Conservation (phyloP, 2,888 invertebrate genomes). For the Lottia scabra region DNA sequence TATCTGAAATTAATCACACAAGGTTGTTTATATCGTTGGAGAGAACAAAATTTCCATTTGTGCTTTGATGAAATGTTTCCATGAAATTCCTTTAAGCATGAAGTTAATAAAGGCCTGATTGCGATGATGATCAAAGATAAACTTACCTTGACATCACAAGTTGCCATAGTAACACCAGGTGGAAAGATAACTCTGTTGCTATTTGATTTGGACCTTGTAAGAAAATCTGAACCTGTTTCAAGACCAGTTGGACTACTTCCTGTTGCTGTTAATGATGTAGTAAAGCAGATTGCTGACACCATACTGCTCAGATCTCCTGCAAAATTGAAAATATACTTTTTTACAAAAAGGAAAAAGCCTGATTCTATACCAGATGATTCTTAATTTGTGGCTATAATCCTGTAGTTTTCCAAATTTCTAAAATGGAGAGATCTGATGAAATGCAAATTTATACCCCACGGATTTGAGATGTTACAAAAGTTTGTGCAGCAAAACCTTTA, state of each 20-base stretch:
- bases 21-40: too few species aligned
- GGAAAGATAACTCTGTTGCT: slow-evolving; percentile 57
- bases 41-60: too few species aligned
- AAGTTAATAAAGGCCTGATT: not conserved
- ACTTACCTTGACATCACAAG: slow-evolving; percentile 63
- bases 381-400: too few species aligned
- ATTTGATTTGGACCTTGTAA: slow-evolving; percentile 49
- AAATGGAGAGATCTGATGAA: too few species aligned
- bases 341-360: too few species aligned
- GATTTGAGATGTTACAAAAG: too few species aligned
- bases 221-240: slow-evolving; percentile 64
- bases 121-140: too few species aligned
- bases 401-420: too few species aligned
- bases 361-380: too few species aligned
- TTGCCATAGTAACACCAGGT: slow-evolving; percentile 51
- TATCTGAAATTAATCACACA: slow-evolving; percentile 43
- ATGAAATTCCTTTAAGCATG: not conserved
- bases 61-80: too few species aligned
- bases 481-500: too few species aligned
- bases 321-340: not conserved
- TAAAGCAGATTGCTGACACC: slow-evolving; percentile 62
- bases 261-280: slow-evolving; percentile 57
- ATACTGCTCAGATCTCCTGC: slow-evolving; percentile 59
- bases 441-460: too few species aligned
- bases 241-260: slow-evolving; percentile 57